Evolutionary conservation across 2,888 invertebrate species (phyloP), one percentile per base, ranked within the genome.

Genomic region (Drosophila birchii): DNA sequence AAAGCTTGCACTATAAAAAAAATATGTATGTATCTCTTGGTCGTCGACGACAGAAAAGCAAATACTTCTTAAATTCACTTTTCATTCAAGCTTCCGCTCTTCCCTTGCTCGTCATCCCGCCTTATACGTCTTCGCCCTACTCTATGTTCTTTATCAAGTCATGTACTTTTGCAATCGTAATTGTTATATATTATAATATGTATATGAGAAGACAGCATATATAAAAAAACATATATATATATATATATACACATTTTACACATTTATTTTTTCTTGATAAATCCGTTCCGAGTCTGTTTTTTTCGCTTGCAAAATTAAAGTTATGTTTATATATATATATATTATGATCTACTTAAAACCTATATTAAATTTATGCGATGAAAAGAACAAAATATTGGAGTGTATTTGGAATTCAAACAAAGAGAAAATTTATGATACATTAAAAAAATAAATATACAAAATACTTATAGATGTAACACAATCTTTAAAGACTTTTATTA

Each of bases 91-190:
- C 63, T 36, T 34, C 18, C 36, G 11, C 64, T 14, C 38, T 8
- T 18, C 3, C 20, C 34, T 11, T n/a, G 16, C 11, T 23, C 23
- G 4, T 23, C 23, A 23, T 20, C 5, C 23, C 9, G 0, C 38
- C 23, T 12, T 43, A 20, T 12, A 12, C 2, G 18, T 43, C 7
- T 39, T 23, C 26, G 41, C 43, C 23, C 59, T 20, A 8, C 44
- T 49, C 41, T 62, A 29, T 59, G 72, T 85, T 82, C 77, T 79
- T 79, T 8, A 18, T 49, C 34, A 20, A 20, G 49, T 86, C 84
- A 86, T 88, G 78, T 85, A 72, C 64, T 79, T 85, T 74, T 81
- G 75, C 82, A 88, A 86, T 82, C 78, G 71, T 88, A 88, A 84
- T 84, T 88, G 88, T 84, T 84, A 85, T 76, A 81, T 70, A 79